Base-by-base conservation (phyloP, 1,140 invertebrate genomes). In the Brachionus calyciflorus region DNA sequence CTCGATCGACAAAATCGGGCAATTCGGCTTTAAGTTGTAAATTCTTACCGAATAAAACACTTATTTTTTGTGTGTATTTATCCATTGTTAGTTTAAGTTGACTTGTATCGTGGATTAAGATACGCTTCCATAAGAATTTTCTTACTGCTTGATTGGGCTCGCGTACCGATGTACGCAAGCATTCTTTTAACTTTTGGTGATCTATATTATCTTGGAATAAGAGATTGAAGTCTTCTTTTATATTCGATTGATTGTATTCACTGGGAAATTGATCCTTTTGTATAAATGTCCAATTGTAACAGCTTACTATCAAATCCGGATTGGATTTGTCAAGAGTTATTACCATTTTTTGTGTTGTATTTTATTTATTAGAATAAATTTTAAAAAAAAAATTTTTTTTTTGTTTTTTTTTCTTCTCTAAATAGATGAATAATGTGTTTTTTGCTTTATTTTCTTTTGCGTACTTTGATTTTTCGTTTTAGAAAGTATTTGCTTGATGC, bases 1-100 rank as follows among this genome's bases (percentile, higher is more conserved):
- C 40, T 3, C 9, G 30, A 26, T 76, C 73, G 17, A 76, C 73
- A 76, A 73, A 73, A 28, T 73, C 69, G 5, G 69, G 69, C 69
- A 73, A 33, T 14, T 73, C 69, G 69, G 69, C 69, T 19, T 53
- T 73, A 1, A 73, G 24, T 21, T 49, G 28, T 14, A 73, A 17
- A 17, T 73, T 6, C 26, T 73, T 73, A 33, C 69, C 69, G 69
- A 73, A 73, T 21, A 73, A 37, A 3, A 73, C 69, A 1, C 28
- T 33, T 49, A 73, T 73, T 55, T 73, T 73, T 19, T 73, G 26
- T 0, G 7, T 30, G n/a, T 73, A 73, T 49, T 73, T 73, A 9
- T 73, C 46, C 24, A 28, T 49, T 17, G 46, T 51, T 19, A 73
- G 7, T 7, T 49, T 21, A 10, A 26, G 5, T 1, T 49, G 44